Evolutionary conservation across 2,113 vertebrate species (phyloP), one percentile per base, ranked within the genome.

Genomic region (Clupea harengus): DNA sequence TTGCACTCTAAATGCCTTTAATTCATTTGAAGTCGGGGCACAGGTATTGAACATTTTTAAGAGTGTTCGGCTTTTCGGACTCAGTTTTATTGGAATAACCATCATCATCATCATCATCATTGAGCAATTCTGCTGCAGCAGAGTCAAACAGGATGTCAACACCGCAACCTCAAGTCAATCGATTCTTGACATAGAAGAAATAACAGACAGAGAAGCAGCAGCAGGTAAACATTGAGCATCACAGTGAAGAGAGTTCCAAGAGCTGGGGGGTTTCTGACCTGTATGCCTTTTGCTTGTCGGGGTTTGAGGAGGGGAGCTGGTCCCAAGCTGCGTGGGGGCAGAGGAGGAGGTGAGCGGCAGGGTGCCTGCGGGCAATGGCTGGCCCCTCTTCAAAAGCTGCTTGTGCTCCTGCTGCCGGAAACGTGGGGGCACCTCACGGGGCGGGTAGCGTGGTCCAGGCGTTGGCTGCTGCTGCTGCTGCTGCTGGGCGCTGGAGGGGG

Each of bases 391-490:
- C 95, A 99, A 93, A 88, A 99, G 96, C 96, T 98, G 97, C 96
- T 97, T 99, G 95, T 98, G 97, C 94, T 99, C 98, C 93, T 98
- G 98, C 95, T 99, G 97, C 93, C 97, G 96, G 95, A 99, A 99
- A 94, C 97, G 98, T 10, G 98, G 97, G 90, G 97, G 97, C 94
- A 99, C 96, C 96, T 99, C 98, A 50, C 97, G 97, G 91, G 97
- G 97, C 91, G 97, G 96, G 95, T 98, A 98, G 91, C 97, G 96
- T 94, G 96, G 94, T 60, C 96, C 95, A 89, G 97, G 95, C 64
- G 95, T 92, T 93, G 94, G 96, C 96, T 95, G 95, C 93, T 85
- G 92, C 90, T 28, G 92, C n/a, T n/a, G n/a, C n/a, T n/a, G n/a
- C 87, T 93, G 90, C 81, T 93, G 93, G 92, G 91, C 90, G 91